A percentile compares a stretch with the other conserved stretches of the same genome.
Evolutionary conservation across 2,113 vertebrate genomes (phyloP).

Genomic region (Hippolais icterina): DNA sequence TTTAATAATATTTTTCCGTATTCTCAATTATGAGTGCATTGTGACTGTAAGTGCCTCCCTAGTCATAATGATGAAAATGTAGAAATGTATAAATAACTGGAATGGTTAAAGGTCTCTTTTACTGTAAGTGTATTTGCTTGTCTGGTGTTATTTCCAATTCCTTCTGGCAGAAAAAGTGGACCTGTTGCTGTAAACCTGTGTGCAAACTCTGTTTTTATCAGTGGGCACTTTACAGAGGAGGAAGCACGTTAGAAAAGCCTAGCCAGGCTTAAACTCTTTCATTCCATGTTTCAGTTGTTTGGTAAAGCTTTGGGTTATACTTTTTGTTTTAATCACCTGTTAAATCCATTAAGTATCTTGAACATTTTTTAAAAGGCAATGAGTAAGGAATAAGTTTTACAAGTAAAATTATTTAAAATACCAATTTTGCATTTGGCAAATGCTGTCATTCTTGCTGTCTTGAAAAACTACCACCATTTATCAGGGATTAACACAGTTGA

Average conservation of each 20-base stretch:
- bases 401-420: not conserved
- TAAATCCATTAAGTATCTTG: not conserved
- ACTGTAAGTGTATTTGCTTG: not conserved
- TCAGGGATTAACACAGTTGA: not conserved
- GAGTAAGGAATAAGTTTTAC: not conserved
- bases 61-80: not conserved
- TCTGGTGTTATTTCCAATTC: not conserved
- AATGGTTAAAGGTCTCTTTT: not conserved
- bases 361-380: not conserved
- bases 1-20: not conserved
- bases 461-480: not conserved
- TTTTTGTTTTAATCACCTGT: not conserved
- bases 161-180: not conserved
- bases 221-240: not conserved
- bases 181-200: not conserved
- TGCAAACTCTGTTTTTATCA: not conserved
- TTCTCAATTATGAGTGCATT: not conserved
- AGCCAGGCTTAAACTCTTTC: not conserved
- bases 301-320: not conserved
- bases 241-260: not conserved
- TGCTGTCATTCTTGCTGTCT: not conserved
- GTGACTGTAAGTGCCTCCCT: not conserved
- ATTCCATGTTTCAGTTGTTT: not conserved
- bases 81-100: not conserved
- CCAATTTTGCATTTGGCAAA: not conserved